Conservation (phyloP, 2,888 invertebrate species). For the Caenorhabditis sp. region DNA sequence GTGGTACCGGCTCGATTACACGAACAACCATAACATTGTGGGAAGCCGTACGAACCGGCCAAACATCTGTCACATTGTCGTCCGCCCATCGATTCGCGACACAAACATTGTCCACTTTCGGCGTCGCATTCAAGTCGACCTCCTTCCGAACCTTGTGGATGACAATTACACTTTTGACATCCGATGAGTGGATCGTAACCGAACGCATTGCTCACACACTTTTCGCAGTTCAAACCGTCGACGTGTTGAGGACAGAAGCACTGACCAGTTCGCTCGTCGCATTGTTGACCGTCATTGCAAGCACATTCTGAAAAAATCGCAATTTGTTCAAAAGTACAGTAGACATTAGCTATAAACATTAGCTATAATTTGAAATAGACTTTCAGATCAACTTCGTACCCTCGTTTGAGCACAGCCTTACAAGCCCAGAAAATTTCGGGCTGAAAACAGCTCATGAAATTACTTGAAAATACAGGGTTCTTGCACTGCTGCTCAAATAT, state of each 20-base stretch:
- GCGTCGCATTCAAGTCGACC: slow-evolving; percentile 87
- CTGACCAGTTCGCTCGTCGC: slow-evolving; percentile 85
- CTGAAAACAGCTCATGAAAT: no score
- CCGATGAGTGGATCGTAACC: slow-evolving; percentile 92
- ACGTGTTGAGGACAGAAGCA: slow-evolving; percentile 93
- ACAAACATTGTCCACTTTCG: slow-evolving; percentile 86
- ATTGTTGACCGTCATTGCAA: slow-evolving; percentile 84
- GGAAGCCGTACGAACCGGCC: slow-evolving; percentile 82
- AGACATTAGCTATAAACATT: no score
- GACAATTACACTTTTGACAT: slow-evolving; percentile 91
- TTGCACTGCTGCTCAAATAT: no score
- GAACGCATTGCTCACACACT: slow-evolving; percentile 86
- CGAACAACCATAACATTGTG: slow-evolving; percentile 82
- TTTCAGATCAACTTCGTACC: neutral
- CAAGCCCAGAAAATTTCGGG: no score
- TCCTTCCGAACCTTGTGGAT: slow-evolving; percentile 81
- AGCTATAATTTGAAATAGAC: no score
- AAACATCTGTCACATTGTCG: slow-evolving; percentile 87
- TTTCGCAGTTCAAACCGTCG: slow-evolving; percentile 86
- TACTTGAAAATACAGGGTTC: no score
- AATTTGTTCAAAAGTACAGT: no score
- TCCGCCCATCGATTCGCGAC: slow-evolving; percentile 86
- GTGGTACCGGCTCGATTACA: slow-evolving; percentile 76
- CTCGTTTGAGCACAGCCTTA: no score
- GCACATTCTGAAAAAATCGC: slow-evolving; percentile 71